Percentiles rank a stretch among this genome's conserved stretches.
Conservation (phyloP, 1,140 invertebrate genomes). For the Formica selysi region DNA sequence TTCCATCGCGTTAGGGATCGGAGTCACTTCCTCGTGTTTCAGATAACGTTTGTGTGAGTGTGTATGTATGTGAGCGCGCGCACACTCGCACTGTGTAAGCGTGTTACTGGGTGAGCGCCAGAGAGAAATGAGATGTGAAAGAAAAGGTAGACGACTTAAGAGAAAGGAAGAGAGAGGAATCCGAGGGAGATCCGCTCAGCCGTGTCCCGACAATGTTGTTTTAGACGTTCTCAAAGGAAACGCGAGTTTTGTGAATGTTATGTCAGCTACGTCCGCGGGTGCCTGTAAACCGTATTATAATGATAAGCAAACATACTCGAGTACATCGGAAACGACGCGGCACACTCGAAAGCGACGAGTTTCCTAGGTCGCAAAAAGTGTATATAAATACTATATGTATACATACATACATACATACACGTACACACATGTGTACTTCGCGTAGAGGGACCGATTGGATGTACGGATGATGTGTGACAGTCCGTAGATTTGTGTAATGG, state of each 20-base stretch:
- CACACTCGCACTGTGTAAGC: background rate
- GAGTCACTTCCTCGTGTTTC: slow-evolving; percentile 42
- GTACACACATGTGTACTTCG: too few relatives aligned
- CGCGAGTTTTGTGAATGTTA: slow-evolving; percentile 65
- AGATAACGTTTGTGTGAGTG: slow-evolving; percentile 22
- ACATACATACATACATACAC: background rate
- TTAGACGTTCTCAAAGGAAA: slow-evolving; percentile 69
- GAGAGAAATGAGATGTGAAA: slow-evolving; percentile 70
- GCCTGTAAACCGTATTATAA: slow-evolving; percentile 70
- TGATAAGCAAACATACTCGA: slow-evolving; percentile 71
- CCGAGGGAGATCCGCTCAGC: slow-evolving; percentile 44
- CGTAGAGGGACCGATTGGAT: background rate
- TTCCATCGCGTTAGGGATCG: slow-evolving; percentile 68
- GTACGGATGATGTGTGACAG: background rate
- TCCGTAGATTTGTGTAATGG: background rate
- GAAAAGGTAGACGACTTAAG: slow-evolving; percentile 40
- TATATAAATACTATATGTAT: too few relatives aligned
- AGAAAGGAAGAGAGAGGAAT: slow-evolving; percentile 7
- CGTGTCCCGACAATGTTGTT: slow-evolving; percentile 70
- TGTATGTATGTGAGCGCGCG: too few relatives aligned
- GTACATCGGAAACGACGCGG: slow-evolving; percentile 56
- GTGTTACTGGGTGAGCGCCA: slow-evolving; percentile 2
- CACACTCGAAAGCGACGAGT: background rate
- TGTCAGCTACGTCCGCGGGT: slow-evolving; percentile 58
- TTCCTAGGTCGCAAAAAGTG: background rate